phyloP scores from a whole-genome alignment of 2,113 vertebrate species.

The Naja naja region DNA sequence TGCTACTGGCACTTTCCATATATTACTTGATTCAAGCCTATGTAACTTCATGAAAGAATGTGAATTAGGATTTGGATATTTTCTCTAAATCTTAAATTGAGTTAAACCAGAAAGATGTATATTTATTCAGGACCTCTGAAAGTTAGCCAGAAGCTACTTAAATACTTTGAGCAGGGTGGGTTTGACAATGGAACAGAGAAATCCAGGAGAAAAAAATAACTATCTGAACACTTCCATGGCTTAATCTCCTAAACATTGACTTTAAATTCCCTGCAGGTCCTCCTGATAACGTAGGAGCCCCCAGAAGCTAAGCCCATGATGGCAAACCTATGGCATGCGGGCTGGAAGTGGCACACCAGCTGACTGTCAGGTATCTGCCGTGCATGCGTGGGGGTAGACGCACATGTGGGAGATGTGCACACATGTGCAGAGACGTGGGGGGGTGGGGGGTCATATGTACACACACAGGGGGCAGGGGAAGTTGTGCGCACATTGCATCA shows the following conservation, averaged over 20 bases:
- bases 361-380: too few species aligned
- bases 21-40: neutral
- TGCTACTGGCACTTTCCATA: neutral
- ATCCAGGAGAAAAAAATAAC: neutral
- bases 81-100: neutral
- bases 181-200: neutral
- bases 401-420: too few species aligned
- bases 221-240: neutral
- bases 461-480: too few species aligned
- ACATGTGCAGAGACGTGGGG: too few species aligned
- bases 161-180: neutral
- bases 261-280: neutral
- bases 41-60: neutral
- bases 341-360: too few species aligned
- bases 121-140: neutral
- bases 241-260: neutral
- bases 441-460: too few species aligned
- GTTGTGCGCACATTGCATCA: too few species aligned
- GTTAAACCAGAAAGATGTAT: neutral
- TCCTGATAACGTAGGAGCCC: neutral
- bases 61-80: neutral
- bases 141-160: neutral
- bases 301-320: neutral
- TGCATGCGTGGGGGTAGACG: too few species aligned
- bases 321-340: too few species aligned